Conservation (phyloP, 2,113 vertebrate genomes). For the Chroicocephalus ridibundus region DNA sequence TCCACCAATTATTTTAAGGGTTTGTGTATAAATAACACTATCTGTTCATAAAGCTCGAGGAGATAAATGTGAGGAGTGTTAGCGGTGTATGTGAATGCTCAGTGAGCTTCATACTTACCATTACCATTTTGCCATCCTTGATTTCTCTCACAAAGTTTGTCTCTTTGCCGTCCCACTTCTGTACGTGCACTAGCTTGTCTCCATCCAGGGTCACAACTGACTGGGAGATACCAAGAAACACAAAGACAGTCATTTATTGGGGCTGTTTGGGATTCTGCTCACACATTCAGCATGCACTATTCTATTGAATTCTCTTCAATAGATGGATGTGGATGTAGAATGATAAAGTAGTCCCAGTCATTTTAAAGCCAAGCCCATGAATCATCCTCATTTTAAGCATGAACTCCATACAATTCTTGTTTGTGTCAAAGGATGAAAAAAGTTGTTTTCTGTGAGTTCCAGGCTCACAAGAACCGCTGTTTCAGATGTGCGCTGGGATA, state of each 20-base stretch:
- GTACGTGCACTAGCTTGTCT: conserved; percentile 88
- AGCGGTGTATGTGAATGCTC: rapidly evolving
- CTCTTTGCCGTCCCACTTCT: conserved; percentile 96
- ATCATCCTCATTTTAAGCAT: neutral
- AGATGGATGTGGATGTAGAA: conserved; percentile 21
- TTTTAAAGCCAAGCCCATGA: conserved; percentile 9
- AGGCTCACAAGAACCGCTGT: neutral
- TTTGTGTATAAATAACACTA: neutral
- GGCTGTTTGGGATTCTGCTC: neutral
- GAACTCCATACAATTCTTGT: neutral
- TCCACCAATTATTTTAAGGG: neutral
- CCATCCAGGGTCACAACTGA: conserved; percentile 88
- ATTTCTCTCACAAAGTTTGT: conserved; percentile 90
- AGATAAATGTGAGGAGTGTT: neutral
- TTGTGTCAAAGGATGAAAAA: neutral
- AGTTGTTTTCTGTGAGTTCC: neutral
- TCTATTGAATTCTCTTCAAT: conserved; percentile 24
- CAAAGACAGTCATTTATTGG: conserved; percentile 20
- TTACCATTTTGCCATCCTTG: conserved; percentile 89
- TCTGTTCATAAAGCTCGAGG: neutral
- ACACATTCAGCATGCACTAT: neutral
- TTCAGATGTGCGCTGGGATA: neutral
- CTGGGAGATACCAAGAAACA: conserved; percentile 70
- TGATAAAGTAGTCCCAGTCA: conserved; percentile 21
- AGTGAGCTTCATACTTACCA: conserved; percentile 77